Evolutionary conservation across 2,113 vertebrate genomes (phyloP), one percentile per base, ranked within the genome.

Genomic region (Nestor notabilis): DNA sequence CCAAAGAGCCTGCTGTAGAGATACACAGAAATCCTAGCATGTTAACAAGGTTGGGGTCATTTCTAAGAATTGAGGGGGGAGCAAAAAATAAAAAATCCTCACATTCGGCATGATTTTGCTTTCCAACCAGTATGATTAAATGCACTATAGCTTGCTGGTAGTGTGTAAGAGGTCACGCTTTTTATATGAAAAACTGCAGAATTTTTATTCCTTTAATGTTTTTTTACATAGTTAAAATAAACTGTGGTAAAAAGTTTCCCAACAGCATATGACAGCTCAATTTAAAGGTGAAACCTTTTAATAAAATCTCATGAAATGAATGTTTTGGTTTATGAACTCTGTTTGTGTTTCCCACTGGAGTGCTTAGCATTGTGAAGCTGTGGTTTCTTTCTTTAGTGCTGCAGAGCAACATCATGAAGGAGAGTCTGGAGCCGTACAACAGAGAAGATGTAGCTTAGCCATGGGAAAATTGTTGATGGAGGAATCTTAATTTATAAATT

Each of bases 251-350:
- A 97, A 98, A 98, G 98, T 98, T 98, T 98, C 96, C 97, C 96
- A 97, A 97, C 97, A 97, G 93, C 49, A 2, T 94, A 87, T 97
- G 97, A 98, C 98, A 98, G 97, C 97, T 98, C 98, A 98, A 98
- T 98, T 98, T 98, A 98, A 97, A 98, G 98, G 98, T 98, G 98
- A 98, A 98, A 97, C 97, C 98, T 98, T 98, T 98, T 98, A 98
- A 98, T 98, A 98, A 98, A 98, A 97, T 90, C 97, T 97, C 94
- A 60, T 97, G 98, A 89, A 98, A 98, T 97, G 97, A 98, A 98
- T 98, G 97, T 97, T 97, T 98, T 94, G 97, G 96, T 98, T 98
- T 98, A 98, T 97, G 96, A 90, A 93, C 95, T 98, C 97, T 98
- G 97, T 97, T 98, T 98, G 98, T 98, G 97, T 97, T 97, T 98